Conservation (phyloP, 2,113 vertebrate species). For the Sapayoa aenigma region DNA sequence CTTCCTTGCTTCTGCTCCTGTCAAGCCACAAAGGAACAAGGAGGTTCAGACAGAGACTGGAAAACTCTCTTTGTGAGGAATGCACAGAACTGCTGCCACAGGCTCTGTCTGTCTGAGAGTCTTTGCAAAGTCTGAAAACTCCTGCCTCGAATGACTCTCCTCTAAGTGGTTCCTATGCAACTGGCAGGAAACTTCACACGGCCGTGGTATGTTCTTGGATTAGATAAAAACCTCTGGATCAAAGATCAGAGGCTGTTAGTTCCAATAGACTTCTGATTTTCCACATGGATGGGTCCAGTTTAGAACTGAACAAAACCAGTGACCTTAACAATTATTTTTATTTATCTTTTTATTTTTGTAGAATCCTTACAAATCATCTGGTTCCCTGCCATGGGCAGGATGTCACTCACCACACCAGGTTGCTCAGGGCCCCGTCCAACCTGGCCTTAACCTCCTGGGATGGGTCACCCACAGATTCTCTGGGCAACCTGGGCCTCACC, state of each 20-base stretch:
- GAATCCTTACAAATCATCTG: no score
- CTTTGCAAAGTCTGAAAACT: not conserved
- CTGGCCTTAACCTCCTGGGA: no score
- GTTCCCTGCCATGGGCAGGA: no score
- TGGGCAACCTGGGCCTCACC: no score
- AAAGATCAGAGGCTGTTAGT: not conserved
- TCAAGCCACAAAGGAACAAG: not conserved
- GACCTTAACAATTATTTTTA: not conserved
- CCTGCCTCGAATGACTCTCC: not conserved
- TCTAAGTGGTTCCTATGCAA: not conserved
- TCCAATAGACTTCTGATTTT: not conserved
- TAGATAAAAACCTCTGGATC: not conserved
- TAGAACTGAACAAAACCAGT: not conserved
- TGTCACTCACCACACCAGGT: no score
- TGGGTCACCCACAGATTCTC: no score
- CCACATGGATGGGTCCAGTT: not conserved
- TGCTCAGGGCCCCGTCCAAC: no score
- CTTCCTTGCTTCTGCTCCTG: not conserved
- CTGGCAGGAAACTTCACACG: not conserved
- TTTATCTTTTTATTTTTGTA: no score
- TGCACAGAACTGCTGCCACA: not conserved
- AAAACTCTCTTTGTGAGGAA: not conserved
- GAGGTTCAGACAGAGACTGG: not conserved
- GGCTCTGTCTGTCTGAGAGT: not conserved
- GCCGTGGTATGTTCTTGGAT: accelerated